Evolutionary conservation across 2,888 invertebrate species (phyloP), one percentile per base, ranked within the genome.

Genomic region (Pristionchus mayeri): DNA sequence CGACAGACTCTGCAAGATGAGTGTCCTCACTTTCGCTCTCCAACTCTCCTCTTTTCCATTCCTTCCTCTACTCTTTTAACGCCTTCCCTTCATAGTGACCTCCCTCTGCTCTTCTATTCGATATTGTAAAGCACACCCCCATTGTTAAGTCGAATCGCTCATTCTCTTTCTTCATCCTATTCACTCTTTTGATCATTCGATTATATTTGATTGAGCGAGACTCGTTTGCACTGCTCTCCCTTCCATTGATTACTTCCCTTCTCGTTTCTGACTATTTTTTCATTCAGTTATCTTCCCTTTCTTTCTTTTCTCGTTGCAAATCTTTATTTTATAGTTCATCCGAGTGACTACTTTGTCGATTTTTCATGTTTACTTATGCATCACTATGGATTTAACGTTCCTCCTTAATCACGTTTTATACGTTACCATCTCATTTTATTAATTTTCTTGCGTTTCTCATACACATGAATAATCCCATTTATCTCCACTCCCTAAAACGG

Each of bases 181-280:
- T 63, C 50, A 3, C 21, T 50, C 50, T 27, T 27, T 78, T 52
- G 48, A 48, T 78, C 50, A 52, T 52, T 78, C 30, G 48, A 6
- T 50, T 52, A 21, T 52, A 34, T 52, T 52, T 52, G 48, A 48
- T 78, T 78, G 30, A 44, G 40, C 71, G 40, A 40, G 71, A 54
- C 57, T 57, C 80, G 54, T 80, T 40, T 80, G 44, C 80, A 37
- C 57, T n/a, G 30, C 80, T 80, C 37, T 40, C 48, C 80, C 40
- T 40, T 40, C 30, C 80, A 57, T 40, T 80, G 37, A 57, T 30
- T 54, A 37, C 24, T 57, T 80, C 80, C 80, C n/a, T 80, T 50
- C 48, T 40, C 80, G 40, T 80, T 50, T 40, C 57, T 80, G 54
- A 18, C 48, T 37, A 44, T 37, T 57, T 57, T 57, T n/a, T 57